Evolutionary conservation across 2,888 invertebrate genomes (phyloP).

Genomic region (Dromius quadrimaculatus): DNA sequence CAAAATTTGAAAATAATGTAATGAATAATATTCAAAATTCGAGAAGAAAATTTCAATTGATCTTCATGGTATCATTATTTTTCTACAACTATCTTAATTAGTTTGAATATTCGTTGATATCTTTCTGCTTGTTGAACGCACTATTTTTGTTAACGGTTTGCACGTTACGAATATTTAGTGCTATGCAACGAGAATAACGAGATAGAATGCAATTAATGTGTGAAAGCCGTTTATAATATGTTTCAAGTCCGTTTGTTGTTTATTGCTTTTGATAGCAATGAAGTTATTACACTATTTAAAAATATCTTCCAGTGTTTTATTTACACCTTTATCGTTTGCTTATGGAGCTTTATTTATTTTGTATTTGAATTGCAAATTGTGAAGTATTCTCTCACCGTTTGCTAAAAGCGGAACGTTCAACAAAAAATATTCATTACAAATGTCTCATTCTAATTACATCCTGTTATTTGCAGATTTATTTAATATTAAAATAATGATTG

Average conservation of each 20-base stretch:
- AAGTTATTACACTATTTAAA: slow-evolving; percentile 32
- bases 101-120: too few species aligned
- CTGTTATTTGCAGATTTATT: too few species aligned
- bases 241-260: slow-evolving; percentile 5
- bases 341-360: slow-evolving; percentile 4
- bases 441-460: background rate
- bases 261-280: slow-evolving; percentile 13
- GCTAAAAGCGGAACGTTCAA: background rate
- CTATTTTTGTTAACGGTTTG: slow-evolving; percentile 13
- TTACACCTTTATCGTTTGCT: slow-evolving; percentile 19
- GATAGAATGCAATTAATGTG: slow-evolving; percentile 26
- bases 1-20: too few species aligned
- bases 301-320: slow-evolving; percentile 23
- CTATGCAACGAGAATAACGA: background rate
- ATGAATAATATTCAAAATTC: too few species aligned
- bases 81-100: too few species aligned
- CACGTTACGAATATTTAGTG: slow-evolving; percentile 17
- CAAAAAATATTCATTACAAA: background rate
- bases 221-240: slow-evolving; percentile 17
- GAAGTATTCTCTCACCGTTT: background rate
- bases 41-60: too few species aligned
- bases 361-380: background rate
- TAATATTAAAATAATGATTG: too few species aligned
- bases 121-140: too few species aligned
- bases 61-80: too few species aligned